Base-by-base conservation (phyloP, 53 echinoderm and acorn worm species). In the Paelopatides confundens region DNA sequence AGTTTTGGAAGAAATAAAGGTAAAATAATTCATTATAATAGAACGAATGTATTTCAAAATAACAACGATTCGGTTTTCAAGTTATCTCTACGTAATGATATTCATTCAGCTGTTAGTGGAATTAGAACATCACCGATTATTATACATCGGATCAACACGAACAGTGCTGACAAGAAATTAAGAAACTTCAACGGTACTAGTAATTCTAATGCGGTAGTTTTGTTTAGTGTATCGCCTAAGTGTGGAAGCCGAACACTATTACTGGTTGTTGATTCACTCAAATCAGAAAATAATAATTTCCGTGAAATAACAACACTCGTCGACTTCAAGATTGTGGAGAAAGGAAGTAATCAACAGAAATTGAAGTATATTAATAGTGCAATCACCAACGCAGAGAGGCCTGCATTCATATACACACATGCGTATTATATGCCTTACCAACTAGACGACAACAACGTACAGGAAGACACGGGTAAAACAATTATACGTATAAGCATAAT, bases 401-500 rank as follows among this genome's bases (percentile, higher is more conserved):
- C 68, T 11, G 68, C 68, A 4, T 67, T 67, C 31, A 5, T 67
- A 13, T 67, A 67, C 31, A 67, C 68, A 7, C 68, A 67, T 0
- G 68, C 68, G 31, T 67, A n/a, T 35, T 67, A 34, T 26, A 31
- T 67, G 13, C 68, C 35, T 15, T 67, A 34, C 30, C 3, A 13
- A 18, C 52, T 6, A 12, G 39, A 37, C 3, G 70, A 35, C 0
- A 8, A 10, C 9, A 43, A 43, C 43, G 9, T 10, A 8, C 9
- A 43, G 64, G 1, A 13, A 30, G 53, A 11, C 5, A 34, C 30
- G 32, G 35, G 31, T 2, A 31, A 36, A 31, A 35, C 35, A 6
- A n/a, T 82, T 21, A 23, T 63, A 63, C 82, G 82, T 31, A 92
- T 94, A 39, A 94, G 92, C 69, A 85, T 94, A n/a, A 85, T 94